Evolutionary conservation across 2,113 vertebrate genomes (phyloP).

Genomic region (Polypterus bichir): DNA sequence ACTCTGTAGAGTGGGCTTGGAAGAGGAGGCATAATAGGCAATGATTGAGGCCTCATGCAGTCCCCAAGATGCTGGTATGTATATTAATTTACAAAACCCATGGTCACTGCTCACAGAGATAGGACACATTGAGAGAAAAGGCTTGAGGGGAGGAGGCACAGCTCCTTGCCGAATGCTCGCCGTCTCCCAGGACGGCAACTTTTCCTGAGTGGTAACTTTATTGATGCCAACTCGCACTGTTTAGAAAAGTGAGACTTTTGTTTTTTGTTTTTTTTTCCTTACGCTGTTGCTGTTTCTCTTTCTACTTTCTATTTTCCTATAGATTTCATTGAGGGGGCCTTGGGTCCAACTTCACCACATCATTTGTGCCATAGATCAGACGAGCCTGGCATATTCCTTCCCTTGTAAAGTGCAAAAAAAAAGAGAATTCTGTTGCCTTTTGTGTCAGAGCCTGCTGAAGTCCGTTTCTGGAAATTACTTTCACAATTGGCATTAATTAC

Average conservation of each 20-base stretch:
- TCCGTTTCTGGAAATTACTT: no score
- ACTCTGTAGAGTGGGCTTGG: conserved; percentile 48
- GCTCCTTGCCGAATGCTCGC: neutral
- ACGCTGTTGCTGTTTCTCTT: neutral
- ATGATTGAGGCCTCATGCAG: conserved; percentile 41
- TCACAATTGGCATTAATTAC: neutral
- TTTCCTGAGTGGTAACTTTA: conserved; percentile 2
- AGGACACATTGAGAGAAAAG: conserved; percentile 18
- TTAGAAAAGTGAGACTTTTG: conserved; percentile 4
- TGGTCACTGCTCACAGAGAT: conserved; percentile 37
- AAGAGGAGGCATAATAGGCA: conserved; percentile 48
- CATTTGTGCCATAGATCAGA: no score
- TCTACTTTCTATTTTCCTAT: neutral
- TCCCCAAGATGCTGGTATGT: conserved; percentile 40
- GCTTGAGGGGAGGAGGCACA: neutral
- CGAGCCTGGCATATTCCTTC: no score
- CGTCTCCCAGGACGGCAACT: neutral
- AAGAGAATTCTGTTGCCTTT: no score
- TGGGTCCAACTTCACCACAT: neutral
- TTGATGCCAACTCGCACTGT: conserved; percentile 2
- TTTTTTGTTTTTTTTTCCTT: neutral
- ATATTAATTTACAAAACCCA: conserved; percentile 49
- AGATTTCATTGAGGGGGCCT: neutral
- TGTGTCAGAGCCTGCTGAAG: no score
- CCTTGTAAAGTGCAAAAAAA: no score